A percentile compares a stretch with the other conserved stretches of the same genome.
Evolutionary conservation across 2,797 vertebrate species (phyloP).

Genomic region (Mormyrops boulengeri): DNA sequence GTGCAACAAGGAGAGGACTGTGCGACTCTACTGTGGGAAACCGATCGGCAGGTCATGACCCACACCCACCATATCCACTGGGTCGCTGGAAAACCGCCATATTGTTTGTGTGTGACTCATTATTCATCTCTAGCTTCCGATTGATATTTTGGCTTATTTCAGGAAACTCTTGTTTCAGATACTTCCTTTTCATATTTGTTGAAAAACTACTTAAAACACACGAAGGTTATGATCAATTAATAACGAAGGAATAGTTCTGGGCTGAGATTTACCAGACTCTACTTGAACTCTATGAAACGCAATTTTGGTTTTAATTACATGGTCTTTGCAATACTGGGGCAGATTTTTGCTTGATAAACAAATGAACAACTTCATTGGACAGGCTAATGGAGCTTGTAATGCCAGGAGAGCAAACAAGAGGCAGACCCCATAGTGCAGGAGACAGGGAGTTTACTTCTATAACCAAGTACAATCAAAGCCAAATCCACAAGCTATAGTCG

Average conservation of each 20-base stretch:
- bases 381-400: background rate
- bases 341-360: background rate
- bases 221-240: background rate
- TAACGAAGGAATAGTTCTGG: background rate
- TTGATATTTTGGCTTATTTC: background rate
- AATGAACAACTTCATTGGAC: background rate
- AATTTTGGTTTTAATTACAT: background rate
- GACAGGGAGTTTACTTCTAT: too few relatives aligned
- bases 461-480: too few relatives aligned
- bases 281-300: too few relatives aligned
- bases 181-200: background rate
- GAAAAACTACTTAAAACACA: background rate
- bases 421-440: too few relatives aligned
- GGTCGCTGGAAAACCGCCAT: background rate
- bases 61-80: background rate
- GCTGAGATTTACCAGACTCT: background rate
- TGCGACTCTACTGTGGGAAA: background rate
- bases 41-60: background rate
- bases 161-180: background rate
- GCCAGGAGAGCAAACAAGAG: too few relatives aligned
- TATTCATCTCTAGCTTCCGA: background rate
- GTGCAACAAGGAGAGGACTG: background rate
- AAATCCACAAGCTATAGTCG: too few relatives aligned
- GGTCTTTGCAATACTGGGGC: background rate
- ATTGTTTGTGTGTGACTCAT: background rate